Percentiles rank a stretch among this genome's conserved stretches.
Conservation (phyloP, 1,140 invertebrate species). For the Thalassaphorura encarpata region DNA sequence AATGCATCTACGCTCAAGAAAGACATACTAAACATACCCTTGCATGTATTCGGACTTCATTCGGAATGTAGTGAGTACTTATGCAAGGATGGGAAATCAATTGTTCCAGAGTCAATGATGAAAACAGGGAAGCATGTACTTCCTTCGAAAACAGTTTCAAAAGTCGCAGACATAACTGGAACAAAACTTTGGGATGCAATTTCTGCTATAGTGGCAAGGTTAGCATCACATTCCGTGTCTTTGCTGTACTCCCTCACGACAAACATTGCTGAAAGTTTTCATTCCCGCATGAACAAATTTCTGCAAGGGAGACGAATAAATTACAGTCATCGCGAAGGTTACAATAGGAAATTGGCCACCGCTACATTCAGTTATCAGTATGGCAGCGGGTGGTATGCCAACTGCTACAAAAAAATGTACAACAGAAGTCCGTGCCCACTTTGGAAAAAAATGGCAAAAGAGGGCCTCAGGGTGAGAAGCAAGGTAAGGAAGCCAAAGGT, state of each 20-base stretch:
- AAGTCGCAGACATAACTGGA: not conserved
- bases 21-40: conserved; percentile 25
- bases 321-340: conserved; percentile 31
- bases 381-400: not conserved
- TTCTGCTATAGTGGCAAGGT: not conserved
- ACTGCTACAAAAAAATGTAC: not conserved
- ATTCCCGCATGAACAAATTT: conserved; percentile 35
- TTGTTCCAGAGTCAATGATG: not conserved
- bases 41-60: conserved; percentile 32
- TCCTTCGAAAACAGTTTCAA: not conserved
- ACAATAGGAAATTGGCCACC: conserved; percentile 13
- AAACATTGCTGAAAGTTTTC: conserved; percentile 6
- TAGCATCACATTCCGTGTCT: conserved; percentile 5
- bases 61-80: conserved; percentile 1
- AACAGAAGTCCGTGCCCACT: not conserved
- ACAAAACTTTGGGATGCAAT: not conserved
- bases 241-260: not conserved
- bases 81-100: conserved; percentile 1
- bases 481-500: not conserved
- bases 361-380: not conserved
- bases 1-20: too few species aligned
- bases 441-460: not conserved
- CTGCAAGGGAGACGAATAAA: conserved; percentile 38
- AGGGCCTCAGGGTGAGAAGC: not conserved
- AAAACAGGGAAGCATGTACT: not conserved